Conservation (phyloP, 2,888 invertebrate species). For the Gerris lacustris region DNA sequence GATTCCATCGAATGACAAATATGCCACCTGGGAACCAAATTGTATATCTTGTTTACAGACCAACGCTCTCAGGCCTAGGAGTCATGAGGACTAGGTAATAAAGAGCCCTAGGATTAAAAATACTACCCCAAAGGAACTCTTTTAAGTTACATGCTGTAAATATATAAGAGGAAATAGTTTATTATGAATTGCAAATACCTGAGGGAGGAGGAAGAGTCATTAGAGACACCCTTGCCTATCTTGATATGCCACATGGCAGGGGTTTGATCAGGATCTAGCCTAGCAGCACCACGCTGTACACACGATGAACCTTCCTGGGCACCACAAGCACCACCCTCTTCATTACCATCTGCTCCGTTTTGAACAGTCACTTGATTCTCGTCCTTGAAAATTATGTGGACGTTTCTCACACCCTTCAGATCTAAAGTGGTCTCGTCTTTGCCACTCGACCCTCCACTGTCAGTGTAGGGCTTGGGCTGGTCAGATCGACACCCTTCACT, state of each 20-base stretch:
- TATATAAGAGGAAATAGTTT: too few relatives aligned
- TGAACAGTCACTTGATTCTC: slow-evolving; percentile 31
- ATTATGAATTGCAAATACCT: background rate
- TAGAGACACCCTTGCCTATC: slow-evolving; percentile 25
- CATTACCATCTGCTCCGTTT: slow-evolving; percentile 24
- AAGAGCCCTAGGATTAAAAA: too few relatives aligned
- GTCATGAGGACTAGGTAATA: too few relatives aligned
- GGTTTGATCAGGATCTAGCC: slow-evolving; percentile 15
- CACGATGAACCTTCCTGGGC: slow-evolving; percentile 16
- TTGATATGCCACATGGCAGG: slow-evolving; percentile 27
- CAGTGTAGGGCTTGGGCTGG: slow-evolving; percentile 20
- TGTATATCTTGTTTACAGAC: too few relatives aligned
- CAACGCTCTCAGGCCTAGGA: too few relatives aligned
- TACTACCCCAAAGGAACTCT: too few relatives aligned
- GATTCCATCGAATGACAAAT: too few relatives aligned
- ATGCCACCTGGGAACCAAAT: too few relatives aligned
- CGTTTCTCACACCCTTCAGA: slow-evolving; percentile 32
- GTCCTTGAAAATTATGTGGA: slow-evolving; percentile 33
- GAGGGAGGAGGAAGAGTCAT: slow-evolving; percentile 3
- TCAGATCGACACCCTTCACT: background rate
- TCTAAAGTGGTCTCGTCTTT: slow-evolving; percentile 32
- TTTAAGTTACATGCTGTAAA: too few relatives aligned
- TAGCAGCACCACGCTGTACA: slow-evolving; percentile 10
- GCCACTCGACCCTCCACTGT: slow-evolving; percentile 13
- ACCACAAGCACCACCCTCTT: slow-evolving; percentile 24